Base-by-base conservation (phyloP, 2,113 vertebrate species). In the Macaca fascicularis region DNA sequence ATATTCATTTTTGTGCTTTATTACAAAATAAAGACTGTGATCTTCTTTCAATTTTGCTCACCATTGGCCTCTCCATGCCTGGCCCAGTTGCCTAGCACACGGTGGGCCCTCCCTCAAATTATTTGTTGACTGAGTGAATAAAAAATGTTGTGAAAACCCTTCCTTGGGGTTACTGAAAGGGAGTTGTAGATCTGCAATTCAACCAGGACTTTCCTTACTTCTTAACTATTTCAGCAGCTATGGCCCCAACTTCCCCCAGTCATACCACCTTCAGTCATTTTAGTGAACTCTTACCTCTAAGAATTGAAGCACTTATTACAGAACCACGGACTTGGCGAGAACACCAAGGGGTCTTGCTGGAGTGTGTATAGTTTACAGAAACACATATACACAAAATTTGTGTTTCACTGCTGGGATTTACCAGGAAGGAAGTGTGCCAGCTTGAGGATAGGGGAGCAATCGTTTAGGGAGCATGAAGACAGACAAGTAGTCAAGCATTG, bases 191-290 rank as follows among this genome's bases (percentile, higher is more conserved):
- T 30, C 32, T 69, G 17, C 0, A 43, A 35, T 50, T 38, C 32
- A 8, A 0, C 2, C 9, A 83, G 72, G 12, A 1, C 17, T 67
- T 10, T 59, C 2, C 23, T 27, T 72, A 2, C 23, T n/a, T 27
- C 50, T 64, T 43, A 17, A 19, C 2, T 1, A 17, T 0, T 3
- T 52, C 17, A 59, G 23, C 2, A 30, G 7, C 2, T 8, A 1
- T 7, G 43, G 14, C 0, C 3, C 23, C 3, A 3, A 16, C 16
- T 10, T 2, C 19, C 3, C 6, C 32, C 9, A 13, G 12, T 8
- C 45, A 35, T 1, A 12, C 13, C 13, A 17, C 5, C 30, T 2
- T 3, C 30, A 27, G 12, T 35, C 40, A 17, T n/a, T 70, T 35
- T 38, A 19, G 35, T 12, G 16, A 80, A 2, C 12, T 12, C 59